Base-by-base conservation (phyloP, 1,140 invertebrate species). In the Campoletis sonorensis region DNA sequence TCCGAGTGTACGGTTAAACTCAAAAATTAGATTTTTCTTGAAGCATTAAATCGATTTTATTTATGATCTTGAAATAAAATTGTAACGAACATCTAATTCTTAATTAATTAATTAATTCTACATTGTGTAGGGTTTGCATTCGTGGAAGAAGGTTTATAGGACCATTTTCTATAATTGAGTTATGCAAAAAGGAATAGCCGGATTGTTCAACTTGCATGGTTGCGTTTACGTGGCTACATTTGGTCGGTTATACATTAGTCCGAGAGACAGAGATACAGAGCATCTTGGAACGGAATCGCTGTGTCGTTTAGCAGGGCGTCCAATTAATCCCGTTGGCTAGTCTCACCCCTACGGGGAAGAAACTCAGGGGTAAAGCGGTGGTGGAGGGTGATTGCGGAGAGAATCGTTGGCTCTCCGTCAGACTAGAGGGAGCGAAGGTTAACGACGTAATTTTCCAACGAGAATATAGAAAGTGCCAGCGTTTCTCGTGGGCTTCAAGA, bases 391-490 rank as follows among this genome's bases (percentile, higher is more conserved):
- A 77, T 77, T 77, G 73, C 30, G 49, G 61, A 23, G 61, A 27
- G 61, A 0, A 27, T 23, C 4, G 13, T 77, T 77, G 23, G 73
- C 49, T 54, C 27, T 54, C 23, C 54, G 73, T 33, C 30, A 15
- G 54, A 27, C 5, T 61, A 64, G 73, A 77, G n/a, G n/a, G 73
- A 77, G 73, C 73, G 26, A 77, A 77, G 73, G 73, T 77, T 77
- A 77, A 77, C 73, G 73, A 77, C 73, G 73, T 77, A 77, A 77
- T 77, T 77, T 77, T 33, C 73, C 73, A 77, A 77, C 73, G 73
- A 77, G 73, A 77, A 77, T 77, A 77, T 61, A 33, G 73, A 77
- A 77, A 49, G 49, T 27, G 72, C 72, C 71, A 54, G 37, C 40
- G 26, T 75, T 26, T 75, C 72, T 23, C 40, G 72, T 27, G 72